Evolutionary conservation across 2,888 invertebrate species (phyloP), one percentile per base, ranked within the genome.

Genomic region (Athalia cordata): DNA sequence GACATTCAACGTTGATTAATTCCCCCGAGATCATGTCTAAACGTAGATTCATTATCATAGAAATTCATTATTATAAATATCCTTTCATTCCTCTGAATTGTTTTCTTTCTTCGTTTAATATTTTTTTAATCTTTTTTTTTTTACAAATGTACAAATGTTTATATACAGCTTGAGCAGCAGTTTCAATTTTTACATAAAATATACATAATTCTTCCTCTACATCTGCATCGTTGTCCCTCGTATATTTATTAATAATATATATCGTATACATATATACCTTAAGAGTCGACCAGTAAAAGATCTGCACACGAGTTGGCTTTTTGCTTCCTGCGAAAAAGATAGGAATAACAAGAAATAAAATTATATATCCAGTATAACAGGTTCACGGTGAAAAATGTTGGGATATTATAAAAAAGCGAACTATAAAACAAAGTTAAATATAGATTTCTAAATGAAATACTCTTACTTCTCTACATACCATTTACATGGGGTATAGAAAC

Each of bases 281-380:
- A 93, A 84, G 93, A 91, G 82, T 93, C 93, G 83, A 92, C 91
- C 82, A 94, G 93, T 61, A 94, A 91, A 83, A 95, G 92, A 90
- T 94, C 94, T 87, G 94, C 94, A 90, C 95, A 95, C 80, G 95
- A 95, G 90, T 94, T 94, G 62, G 95, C 94, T 92, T 94, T 95
- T 88, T 92, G 91, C 81, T 93, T 91, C 89, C 95, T 95, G 92
- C 29, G 83, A 93, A 93, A 84, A 83, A 79, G 83, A 83, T 74
- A 76, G 74, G 7, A 64, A 79, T 79, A 65, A 78, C 47, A 8
- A 29, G 0, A 67, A 74, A 66, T 1, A 57, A 13, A 45, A 15
- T n/a, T 13, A 70, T 57, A 88, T 87, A 85, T 79, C 45, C 8
- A 29, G 29, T 29, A 29, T 29, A 29, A 29, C 29, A 29, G 29